Base-by-base conservation (phyloP, 2,888 invertebrate genomes). In the Mythimna impura region DNA sequence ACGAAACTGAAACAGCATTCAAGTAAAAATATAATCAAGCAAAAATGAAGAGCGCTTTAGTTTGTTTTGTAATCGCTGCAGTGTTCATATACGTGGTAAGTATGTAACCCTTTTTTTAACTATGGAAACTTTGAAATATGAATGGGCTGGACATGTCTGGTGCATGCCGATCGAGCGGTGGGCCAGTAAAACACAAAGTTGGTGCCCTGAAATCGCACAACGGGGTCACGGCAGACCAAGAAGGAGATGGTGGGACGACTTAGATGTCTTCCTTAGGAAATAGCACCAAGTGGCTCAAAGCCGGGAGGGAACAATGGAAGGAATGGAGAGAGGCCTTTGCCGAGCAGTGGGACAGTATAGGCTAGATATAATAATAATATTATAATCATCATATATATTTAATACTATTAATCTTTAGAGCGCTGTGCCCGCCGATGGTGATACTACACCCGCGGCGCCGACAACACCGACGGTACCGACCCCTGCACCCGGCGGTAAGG, bases 61-160 rank as follows among this genome's bases (percentile, higher is more conserved):
- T 72, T 61, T 43, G 75, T 34, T 14, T 76, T 47, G 64, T 83
- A 50, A 36, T 84, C 3, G 80, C 66, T n/a, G 67, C 76, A 43
- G 52, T 81, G 17, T 78, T 74, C 47, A 62, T 73, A 14, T 71
- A 54, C n/a, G 81, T 66, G 66, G 88, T 88, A 77, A 88, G 86
- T 36, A 36, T 12, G 30, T 50, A 57, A 57, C 9, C 17, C 20
- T 58, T 58, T 1, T 34, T 57, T 57, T 34, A 58, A 9, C 4
- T 34, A 30, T 34, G 7, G 20, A 20, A 47, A 58, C 4, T 30
- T 57, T 20, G 58, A 10, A 17, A 30, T 57, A 57, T 57, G 40
- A 40, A 40, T 30, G 9, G 36, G 36, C 36, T 9, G 36, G 36
- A 36, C 9, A 9, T 36, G 36, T 36, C 9, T 36, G 36, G 2